Base-by-base conservation (phyloP, 2,113 vertebrate genomes). In the Enhydra lutris region DNA sequence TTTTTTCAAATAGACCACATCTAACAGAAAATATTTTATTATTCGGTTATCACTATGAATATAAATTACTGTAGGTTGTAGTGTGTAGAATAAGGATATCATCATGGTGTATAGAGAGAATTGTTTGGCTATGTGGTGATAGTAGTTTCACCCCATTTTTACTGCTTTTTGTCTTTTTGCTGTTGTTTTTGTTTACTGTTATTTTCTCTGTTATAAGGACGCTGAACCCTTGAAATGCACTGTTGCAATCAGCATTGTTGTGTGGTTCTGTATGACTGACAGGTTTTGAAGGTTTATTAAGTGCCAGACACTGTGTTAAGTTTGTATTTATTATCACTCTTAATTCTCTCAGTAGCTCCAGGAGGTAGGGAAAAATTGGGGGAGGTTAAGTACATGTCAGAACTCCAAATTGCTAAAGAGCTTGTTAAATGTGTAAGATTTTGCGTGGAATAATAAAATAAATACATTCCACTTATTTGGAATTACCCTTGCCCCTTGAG, bases 391-490 rank as follows among this genome's bases (percentile, higher is more conserved):
- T 97, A 59, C 14, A 34, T 69, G 74, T 94, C 36, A 89, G 73
- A 92, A 96, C 17, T 57, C 50, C 17, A 97, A 57, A 6, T 81
- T 96, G 13, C 47, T 95, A 80, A 55, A 89, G 80, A 93, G 17
- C 21, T 23, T 92, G 20, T 85, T 95, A 83, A 17, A 50, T 13
- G 79, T 85, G 15, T 21, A 76, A 80, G 21, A 89, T 92, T 84
- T 82, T 96, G 45, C 86, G 39, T 92, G 57, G 84, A 94, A 95
- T 95, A 85, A 90, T 63, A 71, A 94, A 96, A 42, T n/a, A 71
- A 84, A 57, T 80, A 39, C 14, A 73, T 71, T 90, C 14, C 55
- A 67, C 55, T 94, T 88, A 84, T 76, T 97, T 88, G 76, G 76
- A 96, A 83, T 90, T 89, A 61, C 26, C 1, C 14, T 84, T 39